Base-by-base conservation (phyloP, 1,140 invertebrate genomes). In the Atta texana region DNA sequence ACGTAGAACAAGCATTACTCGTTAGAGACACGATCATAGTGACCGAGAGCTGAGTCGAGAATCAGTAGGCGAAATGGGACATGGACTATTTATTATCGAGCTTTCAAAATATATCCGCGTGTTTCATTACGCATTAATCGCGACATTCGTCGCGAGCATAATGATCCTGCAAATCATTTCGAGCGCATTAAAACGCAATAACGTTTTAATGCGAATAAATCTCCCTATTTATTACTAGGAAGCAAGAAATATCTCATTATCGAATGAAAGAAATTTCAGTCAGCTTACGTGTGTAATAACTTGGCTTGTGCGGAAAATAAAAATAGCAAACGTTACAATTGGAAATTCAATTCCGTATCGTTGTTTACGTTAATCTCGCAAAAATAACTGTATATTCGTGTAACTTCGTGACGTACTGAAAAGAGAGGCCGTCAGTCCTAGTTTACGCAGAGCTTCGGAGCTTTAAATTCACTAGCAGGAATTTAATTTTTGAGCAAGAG, bases 1-100 rank as follows among this genome's bases (percentile, higher is more conserved):
- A 82, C 78, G 28, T 28, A 24, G 24, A 49, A 82, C 80, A 31
- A 57, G 55, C 80, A 72, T 82, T 82, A 82, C 78, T 82, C 66
- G 66, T 72, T 82, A 74, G 68, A 81, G 21, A 16, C 39, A 49
- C 39, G 21, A n/a, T 21, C 6, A 1, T 57, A 39, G 55, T 18
- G 61, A 82, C 18, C 53, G 66, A 72, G 80, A 72, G 80, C 51
- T 24, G 18, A 16, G 0, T 10, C 16, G 53, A 53, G 69, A 59
- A 71, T 82, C 66, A 21, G 78, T 59, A 72, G 16, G 21, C 16
- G 14, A 80, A 69, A 63, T 69, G 49, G 77, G 14, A 55, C 49
- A 44, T 39, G 31, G 21, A 55, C 49, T 24, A 34, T 68, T 69
- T 49, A 49, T 53, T 57, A 81, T 81, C 21, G 51, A 44, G 49